Base-by-base conservation (phyloP, 2,888 invertebrate species). In the Drosophila mimica region DNA sequence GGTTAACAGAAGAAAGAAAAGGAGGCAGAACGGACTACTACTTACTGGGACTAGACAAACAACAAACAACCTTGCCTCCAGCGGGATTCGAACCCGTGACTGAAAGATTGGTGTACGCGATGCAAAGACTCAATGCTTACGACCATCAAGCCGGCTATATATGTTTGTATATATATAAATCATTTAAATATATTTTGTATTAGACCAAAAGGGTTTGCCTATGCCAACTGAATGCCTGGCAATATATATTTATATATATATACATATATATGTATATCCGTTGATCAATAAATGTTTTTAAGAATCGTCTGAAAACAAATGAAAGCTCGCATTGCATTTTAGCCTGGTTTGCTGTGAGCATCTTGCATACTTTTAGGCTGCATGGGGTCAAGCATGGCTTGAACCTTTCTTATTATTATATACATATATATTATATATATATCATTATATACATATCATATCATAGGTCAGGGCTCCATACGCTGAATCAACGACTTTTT, bases 351-450 rank as follows among this genome's bases (percentile, higher is more conserved):
- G 15, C 20, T 25, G 25, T 7, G 25, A 4, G 25, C 46, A 15
- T 4, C 46, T 68, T 69, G 82, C 82, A 83, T 82, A 87, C 82
- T 82, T 82, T 82, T 67, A 84, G 82, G 82, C 84, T 20, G 77
- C 67, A 7, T 25, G 30, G 25, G 48, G 9, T 60, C 33, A 70
- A 69, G 53, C 62, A 30, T 28, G 30, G 15, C 53, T 65, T 70
- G 66, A 80, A 57, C 60, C 25, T 9, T 40, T 5, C 2, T 2
- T n/a, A 31, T 25, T 25, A 25, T 25, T 25, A 25, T 25, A 25
- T 25, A 25, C 25, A 25, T 25, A 1, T 25, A 25, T 25, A 25
- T 3, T 25, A 25, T 25, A 25, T 25, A 2, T 25, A 25, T 25
- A 17, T 8, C n/a, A n/a, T n/a, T n/a, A n/a, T n/a, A n/a, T n/a